Evolutionary conservation across 2,888 invertebrate species (phyloP).

Genomic region (Camponotus fellah): DNA sequence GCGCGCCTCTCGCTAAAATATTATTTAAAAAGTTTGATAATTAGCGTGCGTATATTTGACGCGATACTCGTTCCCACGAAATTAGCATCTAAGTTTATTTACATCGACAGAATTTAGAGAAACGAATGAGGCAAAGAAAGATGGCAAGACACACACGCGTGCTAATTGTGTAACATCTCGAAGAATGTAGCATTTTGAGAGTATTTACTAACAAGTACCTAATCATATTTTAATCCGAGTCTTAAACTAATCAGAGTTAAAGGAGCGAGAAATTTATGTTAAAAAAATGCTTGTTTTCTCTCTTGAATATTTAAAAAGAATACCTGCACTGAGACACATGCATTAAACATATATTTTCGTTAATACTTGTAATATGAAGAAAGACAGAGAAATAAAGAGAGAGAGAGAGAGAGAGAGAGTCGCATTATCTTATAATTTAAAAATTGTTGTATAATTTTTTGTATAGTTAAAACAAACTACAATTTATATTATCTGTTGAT

Average conservation of each 20-base stretch:
- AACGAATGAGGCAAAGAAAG: background rate
- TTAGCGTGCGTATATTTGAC: background rate
- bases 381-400: background rate
- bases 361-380: background rate
- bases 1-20: background rate
- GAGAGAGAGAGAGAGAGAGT: no score
- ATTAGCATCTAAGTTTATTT: conserved; percentile 10
- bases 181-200: background rate
- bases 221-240: background rate
- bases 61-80: background rate
- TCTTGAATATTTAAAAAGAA: conserved; percentile 13
- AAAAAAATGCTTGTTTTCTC: background rate
- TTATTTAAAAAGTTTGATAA: background rate
- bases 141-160: background rate
- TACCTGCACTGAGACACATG: background rate
- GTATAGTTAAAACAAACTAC: background rate
- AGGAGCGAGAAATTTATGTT: background rate
- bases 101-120: background rate
- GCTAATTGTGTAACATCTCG: background rate
- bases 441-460: background rate
- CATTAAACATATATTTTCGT: background rate
- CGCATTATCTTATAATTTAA: background rate
- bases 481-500: background rate
- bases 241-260: background rate
- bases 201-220: background rate